Conservation (phyloP, 2,888 invertebrate species). For the Trisateles emortualis region DNA sequence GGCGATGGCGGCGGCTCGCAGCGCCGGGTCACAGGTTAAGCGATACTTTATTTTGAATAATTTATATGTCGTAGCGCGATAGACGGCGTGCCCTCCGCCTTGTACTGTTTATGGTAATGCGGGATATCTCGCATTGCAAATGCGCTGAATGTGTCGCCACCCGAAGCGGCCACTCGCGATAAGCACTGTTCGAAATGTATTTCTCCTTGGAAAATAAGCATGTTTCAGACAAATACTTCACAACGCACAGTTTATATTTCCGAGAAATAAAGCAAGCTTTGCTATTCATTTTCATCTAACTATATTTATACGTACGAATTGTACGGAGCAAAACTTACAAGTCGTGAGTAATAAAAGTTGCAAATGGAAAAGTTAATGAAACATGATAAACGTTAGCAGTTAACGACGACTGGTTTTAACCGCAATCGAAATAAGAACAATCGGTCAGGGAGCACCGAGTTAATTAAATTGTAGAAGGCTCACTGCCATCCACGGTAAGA, state of each 20-base stretch:
- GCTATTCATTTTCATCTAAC: constrained; percentile 10
- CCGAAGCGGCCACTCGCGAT: constrained; percentile 74
- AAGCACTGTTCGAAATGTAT: constrained; percentile 72
- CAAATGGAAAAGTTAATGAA: constrained; percentile 33
- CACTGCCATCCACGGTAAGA: constrained; percentile 63
- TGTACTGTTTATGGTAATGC: constrained; percentile 86
- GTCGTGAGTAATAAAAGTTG: constrained; percentile 17
- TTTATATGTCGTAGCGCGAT: constrained; percentile 85
- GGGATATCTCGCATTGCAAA: constrained; percentile 86
- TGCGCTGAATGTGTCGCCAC: constrained; percentile 84
- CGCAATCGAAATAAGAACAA: constrained; percentile 73
- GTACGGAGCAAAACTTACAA: constrained; percentile 1
- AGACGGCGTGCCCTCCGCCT: constrained; percentile 85
- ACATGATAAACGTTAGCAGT: constrained; percentile 31
- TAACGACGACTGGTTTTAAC: constrained; percentile 50
- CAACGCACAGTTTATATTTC: constrained; percentile 51
- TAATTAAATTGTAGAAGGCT: constrained; percentile 77
- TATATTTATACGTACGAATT: not conserved
- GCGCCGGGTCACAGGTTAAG: constrained; percentile 80
- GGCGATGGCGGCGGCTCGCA: constrained; percentile 52
- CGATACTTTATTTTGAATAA: constrained; percentile 88
- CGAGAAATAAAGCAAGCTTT: constrained; percentile 30
- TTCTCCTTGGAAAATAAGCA: constrained; percentile 62
- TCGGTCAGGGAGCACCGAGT: constrained; percentile 68
- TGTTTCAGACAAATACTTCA: constrained; percentile 66